Evolutionary conservation across 2,888 invertebrate species (phyloP), one percentile per base, ranked within the genome.

Genomic region (Trachelus tabidus): DNA sequence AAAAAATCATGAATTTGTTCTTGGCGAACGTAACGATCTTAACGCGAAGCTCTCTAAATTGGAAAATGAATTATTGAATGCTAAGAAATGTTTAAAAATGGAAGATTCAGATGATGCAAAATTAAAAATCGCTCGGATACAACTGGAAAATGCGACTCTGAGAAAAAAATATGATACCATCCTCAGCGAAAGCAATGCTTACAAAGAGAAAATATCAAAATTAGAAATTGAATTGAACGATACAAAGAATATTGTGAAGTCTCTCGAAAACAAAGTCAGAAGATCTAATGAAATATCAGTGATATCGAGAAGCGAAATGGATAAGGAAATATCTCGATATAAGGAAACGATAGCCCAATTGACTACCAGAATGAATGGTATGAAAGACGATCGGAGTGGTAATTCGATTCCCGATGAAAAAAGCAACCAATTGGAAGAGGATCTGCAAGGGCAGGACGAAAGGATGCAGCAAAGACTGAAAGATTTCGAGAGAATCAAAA

Each of bases 191-290:
- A 87, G 82, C 34, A 83, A 85, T 74, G 80, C 71, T 56, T 86
- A 81, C 40, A 94, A 92, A 73, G 93, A 93, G 68, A 94, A 94
- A 83, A 90, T 94, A 34, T 93, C 93, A 0, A 92, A 92, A 79
- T 92, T 94, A 1, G 93, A 94, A 82, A 92, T 81, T 3, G 91
- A 92, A 69, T 81, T 93, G 31, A 84, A 89, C 1, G 90, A 91
- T 34, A 84, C 89, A 1, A 91, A 90, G 79, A 84, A 85, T 1
- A 81, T 88, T 3, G 90, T 92, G 23, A 77, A 79, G 3, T 88
- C 89, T 76, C 83, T 93, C 6, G 91, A 92, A 12, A 88, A 83
- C 33, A 92, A 92, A 80, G 76, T 92, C 1, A 85, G 79, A 75
- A 84, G 81, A 79, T 78, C 74, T 34, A 71, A 34, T 34, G 87